Evolutionary conservation across 2,113 vertebrate species (phyloP).

Genomic region (Thomomys bottae): DNA sequence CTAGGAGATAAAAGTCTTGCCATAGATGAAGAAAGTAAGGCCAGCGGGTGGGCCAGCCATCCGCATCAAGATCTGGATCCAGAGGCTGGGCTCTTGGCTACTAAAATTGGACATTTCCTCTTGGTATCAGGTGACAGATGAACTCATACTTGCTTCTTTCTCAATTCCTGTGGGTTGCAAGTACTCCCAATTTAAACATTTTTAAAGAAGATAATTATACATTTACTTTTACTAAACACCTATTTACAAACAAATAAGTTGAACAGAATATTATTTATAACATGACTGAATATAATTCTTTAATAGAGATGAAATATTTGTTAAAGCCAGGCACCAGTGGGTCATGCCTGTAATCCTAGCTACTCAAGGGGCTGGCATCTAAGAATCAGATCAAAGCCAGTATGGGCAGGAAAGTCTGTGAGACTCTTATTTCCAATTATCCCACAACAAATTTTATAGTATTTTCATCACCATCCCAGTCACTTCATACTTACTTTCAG

Average conservation of each 20-base stretch:
- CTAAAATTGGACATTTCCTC: neutral
- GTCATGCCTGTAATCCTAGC: too few species aligned
- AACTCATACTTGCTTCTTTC: neutral
- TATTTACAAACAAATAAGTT: neutral
- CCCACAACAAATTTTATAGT: neutral
- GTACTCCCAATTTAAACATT: neutral
- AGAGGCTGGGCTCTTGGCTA: neutral
- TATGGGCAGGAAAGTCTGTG: too few species aligned
- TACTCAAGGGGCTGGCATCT: too few species aligned
- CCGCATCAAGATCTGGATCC: neutral
- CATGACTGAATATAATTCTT: constrained; percentile 14
- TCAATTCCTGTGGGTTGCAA: neutral
- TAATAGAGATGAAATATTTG: neutral
- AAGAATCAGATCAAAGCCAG: too few species aligned
- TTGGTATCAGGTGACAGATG: neutral
- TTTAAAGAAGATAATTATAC: neutral
- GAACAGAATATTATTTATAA: neutral
- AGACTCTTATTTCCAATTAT: too few species aligned
- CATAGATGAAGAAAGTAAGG: neutral
- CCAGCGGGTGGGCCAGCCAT: neutral
- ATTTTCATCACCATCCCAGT: neutral
- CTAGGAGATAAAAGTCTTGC: neutral
- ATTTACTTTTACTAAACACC: neutral
- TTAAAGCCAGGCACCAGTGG: neutral
- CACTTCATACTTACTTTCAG: neutral